Conservation (phyloP, 2,888 invertebrate genomes). For the Bombyx huttoni region DNA sequence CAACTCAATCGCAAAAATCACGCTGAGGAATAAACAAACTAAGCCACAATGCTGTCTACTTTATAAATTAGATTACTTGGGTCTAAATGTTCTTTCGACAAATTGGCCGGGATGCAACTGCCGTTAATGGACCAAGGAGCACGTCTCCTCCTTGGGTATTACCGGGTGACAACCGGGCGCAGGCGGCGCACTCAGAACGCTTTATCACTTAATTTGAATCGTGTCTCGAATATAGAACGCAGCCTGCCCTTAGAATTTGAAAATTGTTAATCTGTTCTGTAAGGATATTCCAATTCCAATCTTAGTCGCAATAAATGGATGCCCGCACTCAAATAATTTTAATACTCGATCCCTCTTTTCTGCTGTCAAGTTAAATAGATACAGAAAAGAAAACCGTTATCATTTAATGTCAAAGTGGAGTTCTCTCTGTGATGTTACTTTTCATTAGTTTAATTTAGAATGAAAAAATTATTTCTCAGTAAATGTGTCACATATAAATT, state of each 20-base stretch:
- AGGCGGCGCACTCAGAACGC: conserved; percentile 39
- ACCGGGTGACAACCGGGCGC: conserved; percentile 40
- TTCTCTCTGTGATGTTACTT: conserved; percentile 12
- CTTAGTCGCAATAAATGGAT: conserved; percentile 18
- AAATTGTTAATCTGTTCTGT: conserved; percentile 31
- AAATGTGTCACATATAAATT: too few species aligned
- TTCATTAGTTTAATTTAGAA: conserved; percentile 1
- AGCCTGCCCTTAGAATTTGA: conserved; percentile 25
- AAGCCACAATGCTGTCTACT: conserved; percentile 6
- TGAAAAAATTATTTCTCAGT: too few species aligned
- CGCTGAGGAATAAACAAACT: background rate
- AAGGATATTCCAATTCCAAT: conserved; percentile 22
- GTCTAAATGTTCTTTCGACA: conserved; percentile 10
- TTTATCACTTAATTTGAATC: conserved; percentile 67
- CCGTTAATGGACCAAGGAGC: conserved; percentile 20
- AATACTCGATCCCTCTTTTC: conserved; percentile 16
- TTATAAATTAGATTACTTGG: background rate
- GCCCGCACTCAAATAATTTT: conserved; percentile 20
- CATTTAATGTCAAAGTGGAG: conserved; percentile 17
- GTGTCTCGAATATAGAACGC: conserved; percentile 49
- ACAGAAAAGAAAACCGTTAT: conserved; percentile 11
- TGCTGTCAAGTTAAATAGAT: conserved; percentile 21
- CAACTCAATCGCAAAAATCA: too few species aligned
- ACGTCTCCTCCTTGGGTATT: conserved; percentile 35
- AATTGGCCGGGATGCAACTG: conserved; percentile 20